Percentiles rank a stretch among this genome's conserved stretches.
Evolutionary conservation across 2,888 invertebrate genomes (phyloP).

Genomic region (Erpobdella octoculata): DNA sequence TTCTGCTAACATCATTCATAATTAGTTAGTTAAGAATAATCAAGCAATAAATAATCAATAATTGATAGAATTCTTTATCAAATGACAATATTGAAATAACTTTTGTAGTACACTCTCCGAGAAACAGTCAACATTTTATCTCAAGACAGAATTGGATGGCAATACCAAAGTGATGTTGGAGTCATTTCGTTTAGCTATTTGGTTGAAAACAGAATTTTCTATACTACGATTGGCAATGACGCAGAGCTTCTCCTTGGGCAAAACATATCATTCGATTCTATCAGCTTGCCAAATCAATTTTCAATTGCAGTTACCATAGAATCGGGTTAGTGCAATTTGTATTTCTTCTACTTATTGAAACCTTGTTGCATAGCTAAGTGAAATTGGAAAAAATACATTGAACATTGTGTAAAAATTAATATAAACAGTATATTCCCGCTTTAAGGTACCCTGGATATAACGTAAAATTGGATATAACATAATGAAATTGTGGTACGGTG

Average conservation of each 20-base stretch:
- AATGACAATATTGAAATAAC: background rate
- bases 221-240: slow-evolving; percentile 1
- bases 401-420: too few species aligned
- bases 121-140: slow-evolving; percentile 18
- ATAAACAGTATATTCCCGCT: too few species aligned
- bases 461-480: too few species aligned
- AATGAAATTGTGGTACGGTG: too few species aligned
- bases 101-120: slow-evolving; percentile 31
- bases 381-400: too few species aligned
- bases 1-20: background rate
- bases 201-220: slow-evolving; percentile 30
- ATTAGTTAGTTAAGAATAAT: background rate
- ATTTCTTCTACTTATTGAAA: too few species aligned
- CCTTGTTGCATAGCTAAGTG: too few species aligned
- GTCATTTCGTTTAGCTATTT: slow-evolving; percentile 34
- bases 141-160: slow-evolving; percentile 35
- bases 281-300: slow-evolving; percentile 31
- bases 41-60: too few species aligned
- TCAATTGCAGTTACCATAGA: slow-evolving; percentile 32
- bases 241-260: slow-evolving; percentile 21
- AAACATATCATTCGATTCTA: slow-evolving; percentile 21
- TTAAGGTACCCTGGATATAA: too few species aligned
- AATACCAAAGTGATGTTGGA: slow-evolving; percentile 30
- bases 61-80: background rate
- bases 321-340: slow-evolving; percentile 22